Base-by-base conservation (phyloP, 2,113 vertebrate species). In the Perccottus glenii region DNA sequence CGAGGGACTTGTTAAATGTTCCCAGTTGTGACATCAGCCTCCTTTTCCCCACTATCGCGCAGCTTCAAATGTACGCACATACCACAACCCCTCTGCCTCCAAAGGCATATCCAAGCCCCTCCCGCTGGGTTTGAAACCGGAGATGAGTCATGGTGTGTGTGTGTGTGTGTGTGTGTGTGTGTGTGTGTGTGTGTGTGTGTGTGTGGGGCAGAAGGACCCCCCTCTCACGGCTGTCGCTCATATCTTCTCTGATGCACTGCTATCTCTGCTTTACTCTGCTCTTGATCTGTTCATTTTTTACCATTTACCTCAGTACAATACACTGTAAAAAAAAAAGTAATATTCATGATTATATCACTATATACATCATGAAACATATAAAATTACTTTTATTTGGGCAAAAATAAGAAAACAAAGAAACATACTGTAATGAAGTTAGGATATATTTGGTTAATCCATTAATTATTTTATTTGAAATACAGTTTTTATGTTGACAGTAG, bases 81-180 rank as follows among this genome's bases (percentile, higher is more conserved):
- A 40, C 35, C 7, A 50, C 19, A 7, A 61, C 16, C 47, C 64
- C 16, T 50, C 67, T 27, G 60, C 58, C 42, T 8, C 43, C 62
- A 66, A 10, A 68, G 33, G 40, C 71, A 67, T 6, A 46, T 46
- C 67, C 70, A 67, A 47, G 14, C 73, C 47, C 63, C 73, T 83
- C 85, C 82, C 32, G 76, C 79, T 80, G 81, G 79, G 77, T 75
- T 70, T 70, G 69, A 79, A 87, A 81, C 71, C 62, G 57, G 80
- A 88, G 88, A 91, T 92, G 91, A 92, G 82, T 91, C 91, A 90
- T 75, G 77, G 69, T 83, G 82, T 6, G 38, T 87, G 89, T 87
- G 85, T 27, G 19, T 27, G 19, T 27, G 19, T 27, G 19, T 27
- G 19, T 27, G 19, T 27, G 19, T 27, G 19, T 27, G 19, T 27